Evolutionary conservation across 2,113 vertebrate genomes (phyloP), one percentile per base, ranked within the genome.

Genomic region (Ciconia maguari): DNA sequence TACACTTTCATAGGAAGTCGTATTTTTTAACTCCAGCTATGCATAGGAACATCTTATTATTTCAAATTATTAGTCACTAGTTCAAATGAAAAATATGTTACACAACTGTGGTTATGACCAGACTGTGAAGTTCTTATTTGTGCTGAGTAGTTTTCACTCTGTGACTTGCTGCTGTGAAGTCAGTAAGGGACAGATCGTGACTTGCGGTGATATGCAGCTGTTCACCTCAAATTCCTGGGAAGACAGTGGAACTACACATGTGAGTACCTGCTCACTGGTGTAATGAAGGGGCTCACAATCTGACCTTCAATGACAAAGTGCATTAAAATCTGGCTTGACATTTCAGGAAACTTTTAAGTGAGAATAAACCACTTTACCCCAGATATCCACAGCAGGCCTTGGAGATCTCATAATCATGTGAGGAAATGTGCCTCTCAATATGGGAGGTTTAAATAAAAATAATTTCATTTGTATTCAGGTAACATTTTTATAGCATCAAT

Each of bases 401-500:
- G 29, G 52, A 89, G 44, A 65, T 70, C 32, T 93, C 42, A 22
- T 64, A 79, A 55, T 38, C 29, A 12, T 29, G n/a, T 80, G 83
- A 95, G 55, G 57, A 76, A 74, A 84, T 54, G 42, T 65, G 51
- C 24, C 8, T n/a, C 57, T 74, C 65, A n/a, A 4, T 82, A 95
- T 88, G 75, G 77, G 90, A 93, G 49, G 16, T 75, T 92, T 42
- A 89, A 95, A 96, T 87, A 77, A 89, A 92, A 92, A 80, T 90
- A 68, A 89, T 95, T 91, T 90, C 25, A 49, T 83, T 87, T 70
- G 48, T 91, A 89, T 81, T 84, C 95, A 94, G 95, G 91, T 98
- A 96, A 91, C 74, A 86, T 61, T 91, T 97, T 96, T 96, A 91
- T 93, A 77, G 82, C 87, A 96, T 93, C 74, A 86, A 64, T 96